Base-by-base conservation (phyloP, 2,113 vertebrate genomes). In the Lethenteron reissneri region DNA sequence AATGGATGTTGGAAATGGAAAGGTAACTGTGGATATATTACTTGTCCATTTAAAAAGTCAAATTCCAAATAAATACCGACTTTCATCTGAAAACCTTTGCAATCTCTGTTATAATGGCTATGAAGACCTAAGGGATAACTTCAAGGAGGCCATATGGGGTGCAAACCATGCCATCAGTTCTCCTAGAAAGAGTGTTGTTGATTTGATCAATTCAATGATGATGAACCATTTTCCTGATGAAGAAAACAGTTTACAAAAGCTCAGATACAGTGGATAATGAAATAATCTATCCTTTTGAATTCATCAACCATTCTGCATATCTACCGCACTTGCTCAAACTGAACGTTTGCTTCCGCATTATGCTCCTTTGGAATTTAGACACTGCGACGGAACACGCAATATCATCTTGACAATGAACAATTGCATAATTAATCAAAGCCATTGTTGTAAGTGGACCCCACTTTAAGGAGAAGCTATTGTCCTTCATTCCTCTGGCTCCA, bases 1-100 rank as follows among this genome's bases (percentile, higher is more conserved):
- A 68, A 17, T 11, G 62, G 62, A 68, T 68, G 15, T 68, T 68
- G 62, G 8, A 8, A 68, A 68, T 68, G 62, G 62, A 68, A n/a
- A 68, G 2, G 21, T 21, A 17, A 8, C 62, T 68, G 8, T 68
- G 8, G 2, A 68, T 68, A 68, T 17, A 21, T 68, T 21, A 68
- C 15, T 11, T 9, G 62, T 41, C 62, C 62, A 8, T 9, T 68
- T 68, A 17, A 8, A 68, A 21, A 68, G 8, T 68, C 62, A 68
- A 68, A 68, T 68, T 68, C 11, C 62, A 68, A 68, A 68, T 68
- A 2, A 68, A 11, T 68, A 68, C 62, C 62, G n/a, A n/a, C 62
- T 68, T 68, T 21, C n/a, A 21, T 9, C 62, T 68, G 62, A 68
- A n/a, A 68, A 68, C 25, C 10, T 68, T n/a, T 17, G 62, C 25